Conservation (phyloP, 2,888 invertebrate species). For the Empis livida region DNA sequence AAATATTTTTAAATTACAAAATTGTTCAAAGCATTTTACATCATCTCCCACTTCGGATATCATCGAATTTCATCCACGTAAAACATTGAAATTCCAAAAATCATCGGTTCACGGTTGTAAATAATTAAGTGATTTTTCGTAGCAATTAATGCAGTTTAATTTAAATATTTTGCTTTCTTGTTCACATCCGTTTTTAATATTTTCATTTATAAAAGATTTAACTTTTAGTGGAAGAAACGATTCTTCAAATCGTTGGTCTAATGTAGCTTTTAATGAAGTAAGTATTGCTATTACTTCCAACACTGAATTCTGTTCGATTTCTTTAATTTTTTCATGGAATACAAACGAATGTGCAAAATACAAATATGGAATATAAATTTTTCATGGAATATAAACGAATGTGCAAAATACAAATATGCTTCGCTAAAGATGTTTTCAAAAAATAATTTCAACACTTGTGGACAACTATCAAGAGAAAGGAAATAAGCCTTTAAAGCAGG, state of each 20-base stretch:
- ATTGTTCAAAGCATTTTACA: neutral
- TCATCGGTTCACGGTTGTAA: neutral
- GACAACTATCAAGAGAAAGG: neutral
- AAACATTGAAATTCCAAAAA: neutral
- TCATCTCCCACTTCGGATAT: neutral
- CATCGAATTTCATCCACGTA: neutral
- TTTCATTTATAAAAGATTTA: neutral
- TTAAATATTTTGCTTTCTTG: neutral
- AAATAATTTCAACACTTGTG: constrained; percentile 1
- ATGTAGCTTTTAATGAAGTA: neutral
- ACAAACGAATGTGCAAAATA: constrained; percentile 5
- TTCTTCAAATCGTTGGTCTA: neutral
- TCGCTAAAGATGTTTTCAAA: constrained; percentile 6
- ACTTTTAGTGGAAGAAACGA: neutral
- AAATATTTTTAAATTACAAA: neutral
- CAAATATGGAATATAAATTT: no score
- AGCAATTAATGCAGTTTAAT: neutral
- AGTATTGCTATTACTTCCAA: neutral
- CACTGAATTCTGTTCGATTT: neutral
- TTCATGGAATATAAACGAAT: constrained; percentile 4
- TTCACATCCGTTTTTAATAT: neutral
- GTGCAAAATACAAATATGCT: constrained; percentile 4
- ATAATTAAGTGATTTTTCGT: neutral
- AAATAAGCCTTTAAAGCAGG: constrained; percentile 5
- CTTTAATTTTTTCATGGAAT: constrained; percentile 2